Percentiles rank a stretch among this genome's conserved stretches.
phyloP scores from a whole-genome alignment of 2,113 vertebrate genomes.

The Leptodactylus fuscus region DNA sequence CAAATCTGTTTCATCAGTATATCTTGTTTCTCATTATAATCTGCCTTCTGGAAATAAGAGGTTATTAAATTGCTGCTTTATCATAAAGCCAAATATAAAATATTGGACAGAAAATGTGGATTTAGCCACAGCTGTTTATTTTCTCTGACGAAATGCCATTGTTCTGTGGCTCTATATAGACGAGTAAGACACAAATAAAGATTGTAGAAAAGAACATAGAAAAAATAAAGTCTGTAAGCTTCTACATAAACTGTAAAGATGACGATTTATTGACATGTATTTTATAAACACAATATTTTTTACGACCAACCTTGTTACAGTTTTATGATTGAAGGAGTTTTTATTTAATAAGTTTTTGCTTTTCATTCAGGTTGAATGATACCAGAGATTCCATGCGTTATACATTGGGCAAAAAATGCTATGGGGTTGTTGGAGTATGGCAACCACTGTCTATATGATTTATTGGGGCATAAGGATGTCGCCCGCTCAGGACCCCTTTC shows the following conservation, averaged over 20 bases:
- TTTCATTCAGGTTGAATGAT: not conserved
- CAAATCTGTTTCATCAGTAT: not conserved
- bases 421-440: too few relatives aligned
- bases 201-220: not conserved
- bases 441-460: too few relatives aligned
- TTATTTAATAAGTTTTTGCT: not conserved
- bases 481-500: too few relatives aligned
- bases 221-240: not conserved
- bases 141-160: not conserved
- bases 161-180: not conserved
- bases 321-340: not conserved
- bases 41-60: not conserved
- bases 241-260: not conserved
- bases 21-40: not conserved
- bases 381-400: not conserved
- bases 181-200: not conserved
- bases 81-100: not conserved
- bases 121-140: not conserved
- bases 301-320: not conserved
- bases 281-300: not conserved
- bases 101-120: not conserved
- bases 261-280: not conserved
- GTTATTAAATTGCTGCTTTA: constrained; percentile 13
- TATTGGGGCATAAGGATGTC: too few relatives aligned
- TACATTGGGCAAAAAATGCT: not conserved